Base-by-base conservation (phyloP, 2,113 vertebrate species). In the Fulmarus glacialis region DNA sequence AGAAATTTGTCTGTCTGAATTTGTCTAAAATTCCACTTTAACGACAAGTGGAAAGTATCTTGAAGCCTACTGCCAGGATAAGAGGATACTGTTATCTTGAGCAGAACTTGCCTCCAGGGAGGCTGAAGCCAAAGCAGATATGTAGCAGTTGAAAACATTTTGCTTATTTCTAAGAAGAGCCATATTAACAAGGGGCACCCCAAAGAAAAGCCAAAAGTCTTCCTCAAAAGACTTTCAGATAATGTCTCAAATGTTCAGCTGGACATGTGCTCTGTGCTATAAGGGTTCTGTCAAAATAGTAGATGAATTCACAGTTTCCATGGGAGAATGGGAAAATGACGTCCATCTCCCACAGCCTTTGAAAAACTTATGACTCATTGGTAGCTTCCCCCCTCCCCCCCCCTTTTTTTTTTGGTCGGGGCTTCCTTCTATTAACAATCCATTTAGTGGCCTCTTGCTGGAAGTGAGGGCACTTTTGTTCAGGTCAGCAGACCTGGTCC, bases 381-480 rank as follows among this genome's bases (percentile, higher is more conserved):
- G 22, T 87, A 24, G 79, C 84, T 21, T 15, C 19, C 48, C 26
- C 47, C 73, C n/a, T n/a, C n/a, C n/a, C n/a, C n/a, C n/a, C n/a
- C n/a, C n/a, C n/a, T n/a, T 5, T 56, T 26, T 77, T 80, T 55
- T 55, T n/a, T 42, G 1, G 13, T 48, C 30, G 23, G 12, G 19
- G 8, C 29, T 92, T 89, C 71, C 68, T 97, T 91, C 8, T 2
- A 34, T 94, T 93, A 92, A 62, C 74, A 74, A 9, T 81, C 84
- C 82, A 87, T 95, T 96, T 96, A 93, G 89, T 74, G 42, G 66
- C 82, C 68, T 92, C 63, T 95, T 1, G 4, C 84, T 90, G 72
- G 87, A 87, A 80, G 42, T 63, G 86, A 92, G 45, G 83, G 53
- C 77, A 59, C 73, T 90, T 98, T 42, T 85, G 64, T 96, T 96